phyloP scores from a whole-genome alignment of 2,888 invertebrate genomes.

The Mayetiola destructor region DNA sequence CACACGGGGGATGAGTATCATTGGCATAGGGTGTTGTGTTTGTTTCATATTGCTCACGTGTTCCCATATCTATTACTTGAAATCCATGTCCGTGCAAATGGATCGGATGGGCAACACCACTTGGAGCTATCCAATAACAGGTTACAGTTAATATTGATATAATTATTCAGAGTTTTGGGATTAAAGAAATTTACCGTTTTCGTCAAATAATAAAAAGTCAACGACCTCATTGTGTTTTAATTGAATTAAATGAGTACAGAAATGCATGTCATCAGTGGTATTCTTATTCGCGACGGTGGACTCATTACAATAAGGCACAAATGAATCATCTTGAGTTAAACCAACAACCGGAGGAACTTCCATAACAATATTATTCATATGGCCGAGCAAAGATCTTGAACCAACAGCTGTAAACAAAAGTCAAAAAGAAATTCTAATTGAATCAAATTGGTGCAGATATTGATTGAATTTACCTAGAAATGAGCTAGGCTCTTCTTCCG shows the following conservation, averaged over 20 bases:
- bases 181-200: conserved; percentile 23
- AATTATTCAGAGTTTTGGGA: background rate
- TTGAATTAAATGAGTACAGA: conserved; percentile 26
- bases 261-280: conserved; percentile 19
- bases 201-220: conserved; percentile 30
- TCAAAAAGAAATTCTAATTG: too few species aligned
- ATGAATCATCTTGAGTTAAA: background rate
- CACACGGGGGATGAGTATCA: background rate
- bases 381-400: background rate
- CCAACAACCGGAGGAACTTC: background rate
- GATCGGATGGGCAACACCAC: conserved; percentile 30
- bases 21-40: conserved; percentile 22
- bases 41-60: conserved; percentile 18
- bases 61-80: conserved; percentile 27
- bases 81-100: conserved; percentile 32
- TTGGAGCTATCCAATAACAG: conserved; percentile 20
- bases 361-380: background rate
- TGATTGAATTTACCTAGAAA: too few species aligned
- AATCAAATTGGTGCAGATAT: too few species aligned
- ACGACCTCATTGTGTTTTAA: conserved; percentile 19
- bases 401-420: background rate
- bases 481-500: too few species aligned
- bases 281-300: background rate
- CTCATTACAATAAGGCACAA: background rate
- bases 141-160: background rate